A percentile compares a stretch with the other conserved stretches of the same genome.
Conservation (phyloP, 1,140 invertebrate genomes). For the Agrypnia vestita region DNA sequence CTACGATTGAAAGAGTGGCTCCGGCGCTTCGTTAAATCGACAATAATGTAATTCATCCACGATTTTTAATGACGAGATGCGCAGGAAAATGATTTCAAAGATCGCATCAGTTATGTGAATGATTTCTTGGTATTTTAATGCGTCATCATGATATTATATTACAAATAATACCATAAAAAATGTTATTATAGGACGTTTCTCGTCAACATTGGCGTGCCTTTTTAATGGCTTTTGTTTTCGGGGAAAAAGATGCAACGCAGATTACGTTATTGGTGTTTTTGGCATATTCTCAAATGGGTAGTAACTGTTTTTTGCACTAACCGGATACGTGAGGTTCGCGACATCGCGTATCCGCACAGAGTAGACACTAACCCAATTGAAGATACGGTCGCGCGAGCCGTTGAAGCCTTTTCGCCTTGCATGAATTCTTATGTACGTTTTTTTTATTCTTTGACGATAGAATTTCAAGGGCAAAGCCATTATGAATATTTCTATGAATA, state of each 20-base stretch:
- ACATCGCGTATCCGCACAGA: slow-evolving; percentile 3
- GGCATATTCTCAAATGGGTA: background rate
- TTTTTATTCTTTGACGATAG: background rate
- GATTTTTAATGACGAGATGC: too few relatives aligned
- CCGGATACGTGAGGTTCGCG: background rate
- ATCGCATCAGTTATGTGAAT: too few relatives aligned
- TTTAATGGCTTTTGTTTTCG: background rate
- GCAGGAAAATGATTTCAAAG: too few relatives aligned
- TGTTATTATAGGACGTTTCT: too few relatives aligned
- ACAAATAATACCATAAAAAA: too few relatives aligned
- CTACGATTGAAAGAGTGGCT: too few relatives aligned
- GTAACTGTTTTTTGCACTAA: background rate
- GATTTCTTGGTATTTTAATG: too few relatives aligned
- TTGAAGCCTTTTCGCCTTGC: background rate
- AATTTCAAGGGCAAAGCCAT: background rate
- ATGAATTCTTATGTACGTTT: background rate
- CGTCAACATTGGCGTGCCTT: background rate
- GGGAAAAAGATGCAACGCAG: background rate
- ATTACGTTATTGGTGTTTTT: background rate
- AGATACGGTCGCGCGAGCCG: background rate
- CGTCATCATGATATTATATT: too few relatives aligned
- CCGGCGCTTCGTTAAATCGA: too few relatives aligned
- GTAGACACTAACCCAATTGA: background rate
- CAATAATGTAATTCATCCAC: too few relatives aligned
- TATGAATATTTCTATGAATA: background rate